Evolutionary conservation across 2,888 invertebrate species (phyloP).

Genomic region (Glyphotaelius pellucidus): DNA sequence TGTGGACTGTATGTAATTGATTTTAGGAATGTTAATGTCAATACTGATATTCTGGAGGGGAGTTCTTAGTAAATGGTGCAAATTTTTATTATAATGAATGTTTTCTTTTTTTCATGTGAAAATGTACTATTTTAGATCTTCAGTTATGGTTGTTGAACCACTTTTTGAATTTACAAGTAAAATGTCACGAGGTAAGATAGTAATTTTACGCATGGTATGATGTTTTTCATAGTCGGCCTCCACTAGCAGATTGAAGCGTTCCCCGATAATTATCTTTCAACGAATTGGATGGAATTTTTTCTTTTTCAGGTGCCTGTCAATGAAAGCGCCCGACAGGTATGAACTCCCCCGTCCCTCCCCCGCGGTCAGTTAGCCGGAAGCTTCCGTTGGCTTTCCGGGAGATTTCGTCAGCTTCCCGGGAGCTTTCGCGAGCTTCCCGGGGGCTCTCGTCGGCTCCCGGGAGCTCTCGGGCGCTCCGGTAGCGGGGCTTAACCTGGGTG

Average conservation of each 20-base stretch:
- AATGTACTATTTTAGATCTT: too few species aligned
- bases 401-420: slow-evolving; percentile 46
- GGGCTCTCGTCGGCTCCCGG: slow-evolving; percentile 48
- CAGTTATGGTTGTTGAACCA: too few species aligned
- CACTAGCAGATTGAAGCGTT: slow-evolving; percentile 12
- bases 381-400: slow-evolving; percentile 41
- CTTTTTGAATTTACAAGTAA: background rate
- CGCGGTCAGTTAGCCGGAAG: slow-evolving; percentile 67
- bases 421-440: slow-evolving; percentile 50
- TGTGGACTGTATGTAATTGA: background rate
- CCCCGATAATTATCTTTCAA: slow-evolving; percentile 77
- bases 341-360: slow-evolving; percentile 74
- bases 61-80: background rate
- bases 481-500: slow-evolving; percentile 65
- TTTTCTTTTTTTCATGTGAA: background rate
- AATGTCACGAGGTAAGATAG: background rate
- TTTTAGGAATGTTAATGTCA: background rate
- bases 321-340: slow-evolving; percentile 87
- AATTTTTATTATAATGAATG: background rate
- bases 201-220: background rate
- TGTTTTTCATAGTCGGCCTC: background rate
- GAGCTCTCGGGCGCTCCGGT: slow-evolving; percentile 57
- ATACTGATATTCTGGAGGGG: background rate
- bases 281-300: slow-evolving; percentile 81
- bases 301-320: slow-evolving; percentile 87